Conservation (phyloP, 2,113 vertebrate genomes). For the Rana temporaria region DNA sequence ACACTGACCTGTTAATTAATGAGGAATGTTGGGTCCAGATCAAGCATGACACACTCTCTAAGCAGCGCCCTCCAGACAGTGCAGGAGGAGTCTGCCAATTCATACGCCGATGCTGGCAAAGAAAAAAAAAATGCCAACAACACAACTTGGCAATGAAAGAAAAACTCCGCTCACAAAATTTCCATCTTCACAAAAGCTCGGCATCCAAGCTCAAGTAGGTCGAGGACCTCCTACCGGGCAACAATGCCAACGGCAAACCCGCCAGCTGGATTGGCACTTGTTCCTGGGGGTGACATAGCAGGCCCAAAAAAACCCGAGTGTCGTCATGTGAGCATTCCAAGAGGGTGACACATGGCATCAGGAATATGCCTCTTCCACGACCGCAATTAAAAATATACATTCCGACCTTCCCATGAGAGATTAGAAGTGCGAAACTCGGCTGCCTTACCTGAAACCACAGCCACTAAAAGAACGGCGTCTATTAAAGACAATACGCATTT, state of each 20-base stretch:
- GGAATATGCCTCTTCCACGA: conserved; percentile 61
- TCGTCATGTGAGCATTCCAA: conserved; percentile 53
- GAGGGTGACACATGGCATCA: conserved; percentile 30
- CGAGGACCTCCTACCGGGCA: conserved; percentile 48
- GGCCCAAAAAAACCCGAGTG: conserved; percentile 24
- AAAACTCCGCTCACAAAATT: conserved; percentile 3
- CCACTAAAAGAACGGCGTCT: conserved; percentile 4
- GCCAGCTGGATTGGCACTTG: conserved; percentile 6
- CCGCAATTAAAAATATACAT: conserved; percentile 65
- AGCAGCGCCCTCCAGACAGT: conserved; percentile 2
- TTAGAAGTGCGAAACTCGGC: conserved; percentile 55
- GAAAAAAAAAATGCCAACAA: conserved; percentile 22
- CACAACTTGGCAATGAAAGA: conserved; percentile 17
- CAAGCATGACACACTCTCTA: background rate
- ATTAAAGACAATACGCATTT: conserved; percentile 11
- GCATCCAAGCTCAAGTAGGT: conserved; percentile 16
- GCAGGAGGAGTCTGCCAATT: conserved; percentile 43
- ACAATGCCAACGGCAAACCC: conserved; percentile 30
- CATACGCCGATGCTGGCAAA: conserved; percentile 23
- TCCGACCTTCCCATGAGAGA: conserved; percentile 66
- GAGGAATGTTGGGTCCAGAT: background rate
- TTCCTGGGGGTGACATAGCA: background rate
- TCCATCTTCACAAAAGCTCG: conserved; percentile 47
- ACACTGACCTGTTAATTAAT: conserved; percentile 13
- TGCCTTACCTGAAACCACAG: conserved; percentile 60